Evolutionary conservation across 2,797 vertebrate species (phyloP), one percentile per base, ranked within the genome.

Genomic region (Myotis myotis): DNA sequence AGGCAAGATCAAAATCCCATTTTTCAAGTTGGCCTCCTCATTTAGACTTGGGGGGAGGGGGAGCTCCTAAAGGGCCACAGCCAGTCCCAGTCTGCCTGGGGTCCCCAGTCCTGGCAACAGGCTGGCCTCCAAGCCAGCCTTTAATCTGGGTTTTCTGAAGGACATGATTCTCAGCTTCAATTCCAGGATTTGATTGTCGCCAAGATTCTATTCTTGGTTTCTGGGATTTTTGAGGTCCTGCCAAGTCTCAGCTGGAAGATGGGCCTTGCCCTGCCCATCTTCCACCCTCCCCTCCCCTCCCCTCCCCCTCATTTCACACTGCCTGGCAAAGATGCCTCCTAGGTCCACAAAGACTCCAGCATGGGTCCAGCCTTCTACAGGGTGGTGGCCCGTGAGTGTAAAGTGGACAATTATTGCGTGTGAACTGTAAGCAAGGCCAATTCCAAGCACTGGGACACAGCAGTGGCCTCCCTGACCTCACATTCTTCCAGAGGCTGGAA

Each of bases 201-300:
- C 92, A 82, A 78, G 95, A 90, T 86, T 93, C 96, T 96, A 96
- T 97, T 96, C 93, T 94, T 91, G 87, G 92, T 86, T 94, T 85
- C 89, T 57, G 83, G 72, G 87, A 91, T 94, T 79, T 93, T 38
- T 95, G 89, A 93, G 87, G 93, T 10, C 10, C 76, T 92, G 93
- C 96, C 93, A 96, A 96, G 68, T 74, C 55, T 86, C 87, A 90
- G 91, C 55, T 68, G 83, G 91, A 94, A 83, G 68, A 91, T 88
- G 89, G 89, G 51, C 92, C 76, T 86, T 44, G 1, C 96, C 62
- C 71, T 51, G 44, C 83, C 72, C 74, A 33, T n/a, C n/a, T n/a
- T n/a, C n/a, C n/a, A n/a, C n/a, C n/a, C n/a, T n/a, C n/a, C 30
- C 70, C 30, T 47, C 20, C 10, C 19, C 16, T 70, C 53, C 62